Conservation (phyloP, 2,888 invertebrate species). For the Pheosia gnoma region DNA sequence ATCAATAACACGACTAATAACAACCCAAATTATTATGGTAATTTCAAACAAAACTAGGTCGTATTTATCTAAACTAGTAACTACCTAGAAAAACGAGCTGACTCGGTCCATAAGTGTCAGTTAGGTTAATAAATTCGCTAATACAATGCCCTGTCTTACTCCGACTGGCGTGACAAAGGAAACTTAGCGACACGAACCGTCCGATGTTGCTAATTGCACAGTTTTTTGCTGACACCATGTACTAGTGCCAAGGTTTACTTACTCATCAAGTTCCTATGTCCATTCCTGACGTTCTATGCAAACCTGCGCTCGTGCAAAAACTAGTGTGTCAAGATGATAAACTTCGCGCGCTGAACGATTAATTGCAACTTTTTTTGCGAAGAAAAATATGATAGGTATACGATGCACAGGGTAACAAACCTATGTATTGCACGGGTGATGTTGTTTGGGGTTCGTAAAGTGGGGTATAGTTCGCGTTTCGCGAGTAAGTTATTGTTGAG, state of each 20-base stretch:
- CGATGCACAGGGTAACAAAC: conserved; percentile 68
- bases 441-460: conserved; percentile 42
- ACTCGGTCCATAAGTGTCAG: conserved; percentile 55
- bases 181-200: conserved; percentile 65
- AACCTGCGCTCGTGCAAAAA: conserved; percentile 70
- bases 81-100: conserved; percentile 30
- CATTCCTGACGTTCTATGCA: conserved; percentile 74
- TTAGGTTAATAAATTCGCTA: conserved; percentile 70
- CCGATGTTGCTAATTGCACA: conserved; percentile 75
- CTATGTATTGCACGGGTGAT: conserved; percentile 51
- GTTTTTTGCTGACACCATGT: conserved; percentile 71
- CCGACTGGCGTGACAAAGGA: conserved; percentile 77
- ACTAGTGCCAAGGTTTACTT: conserved; percentile 80
- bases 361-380: conserved; percentile 54
- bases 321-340: conserved; percentile 65
- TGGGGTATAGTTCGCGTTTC: conserved; percentile 67
- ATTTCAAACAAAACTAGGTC: conserved; percentile 20
- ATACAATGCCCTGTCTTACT: conserved; percentile 73
- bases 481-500: conserved; percentile 72
- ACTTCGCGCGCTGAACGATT: conserved; percentile 52
- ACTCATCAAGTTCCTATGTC: conserved; percentile 79
- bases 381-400: conserved; percentile 30
- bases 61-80: conserved; percentile 25
- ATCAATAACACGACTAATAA: neutral
- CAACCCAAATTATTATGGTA: neutral